A percentile compares a stretch with the other conserved stretches of the same genome.
phyloP scores from a whole-genome alignment of 2,888 invertebrate genomes.

The Ichneumon xanthorius region DNA sequence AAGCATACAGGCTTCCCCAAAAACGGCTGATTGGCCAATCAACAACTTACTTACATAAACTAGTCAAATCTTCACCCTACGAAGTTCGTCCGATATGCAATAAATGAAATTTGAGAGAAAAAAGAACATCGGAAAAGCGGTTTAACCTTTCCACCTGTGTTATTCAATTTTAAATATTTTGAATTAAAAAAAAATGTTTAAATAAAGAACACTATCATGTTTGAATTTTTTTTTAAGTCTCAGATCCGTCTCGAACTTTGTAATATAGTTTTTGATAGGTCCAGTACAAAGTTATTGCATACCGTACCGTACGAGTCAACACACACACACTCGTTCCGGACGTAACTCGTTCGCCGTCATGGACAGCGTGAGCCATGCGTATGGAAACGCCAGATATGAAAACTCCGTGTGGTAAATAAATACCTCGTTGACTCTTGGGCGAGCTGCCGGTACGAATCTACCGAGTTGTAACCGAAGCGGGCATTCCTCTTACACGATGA shows the following conservation, averaged over 20 bases:
- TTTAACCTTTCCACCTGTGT: not conserved
- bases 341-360: conserved; percentile 30
- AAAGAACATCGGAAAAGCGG: not conserved
- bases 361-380: conserved; percentile 47
- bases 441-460: conserved; percentile 31
- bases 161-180: not conserved
- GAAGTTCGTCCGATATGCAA: too few relatives aligned
- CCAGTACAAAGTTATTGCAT: conserved; percentile 16
- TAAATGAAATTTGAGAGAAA: too few relatives aligned
- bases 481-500: conserved; percentile 9
- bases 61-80: not conserved
- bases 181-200: not conserved
- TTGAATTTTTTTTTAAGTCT: too few relatives aligned
- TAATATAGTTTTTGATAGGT: conserved; percentile 11
- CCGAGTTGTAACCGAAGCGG: conserved; percentile 1
- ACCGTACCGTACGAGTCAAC: not conserved
- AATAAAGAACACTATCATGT: too few relatives aligned
- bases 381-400: conserved; percentile 15
- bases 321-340: conserved; percentile 38
- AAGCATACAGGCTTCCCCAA: conserved; percentile 31
- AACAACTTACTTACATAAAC: not conserved
- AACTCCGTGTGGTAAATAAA: conserved; percentile 32
- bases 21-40: not conserved
- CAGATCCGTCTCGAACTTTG: not conserved
- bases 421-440: conserved; percentile 36